A percentile compares a stretch with the other conserved stretches of the same genome.
phyloP scores from a whole-genome alignment of 2,113 vertebrate genomes.

The Lophura nycthemera region DNA sequence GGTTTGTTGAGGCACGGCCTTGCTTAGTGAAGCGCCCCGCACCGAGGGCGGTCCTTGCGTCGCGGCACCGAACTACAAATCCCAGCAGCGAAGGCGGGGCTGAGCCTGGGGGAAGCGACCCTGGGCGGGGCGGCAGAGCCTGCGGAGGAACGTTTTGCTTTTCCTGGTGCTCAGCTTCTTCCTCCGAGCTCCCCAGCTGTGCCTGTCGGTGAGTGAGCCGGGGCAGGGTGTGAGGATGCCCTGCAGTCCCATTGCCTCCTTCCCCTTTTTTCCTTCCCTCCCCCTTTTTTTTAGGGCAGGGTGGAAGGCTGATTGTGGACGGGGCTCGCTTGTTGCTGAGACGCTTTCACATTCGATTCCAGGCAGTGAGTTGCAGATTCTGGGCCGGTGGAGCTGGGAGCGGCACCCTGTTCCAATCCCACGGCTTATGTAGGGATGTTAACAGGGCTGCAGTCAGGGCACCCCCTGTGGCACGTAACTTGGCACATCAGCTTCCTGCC shows the following conservation, averaged over 20 bases:
- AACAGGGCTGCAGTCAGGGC: not conserved
- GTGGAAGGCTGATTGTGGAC: no score
- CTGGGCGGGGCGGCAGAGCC: not conserved
- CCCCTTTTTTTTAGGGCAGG: no score
- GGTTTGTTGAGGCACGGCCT: not conserved
- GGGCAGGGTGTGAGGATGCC: not conserved
- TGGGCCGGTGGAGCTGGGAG: not conserved
- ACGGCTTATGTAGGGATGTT: not conserved
- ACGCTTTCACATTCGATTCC: not conserved
- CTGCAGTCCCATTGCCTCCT: no score
- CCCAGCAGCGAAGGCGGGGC: not conserved
- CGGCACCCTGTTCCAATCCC: no score
- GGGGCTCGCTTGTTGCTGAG: no score
- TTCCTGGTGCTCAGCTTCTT: not conserved
- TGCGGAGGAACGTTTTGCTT: not conserved
- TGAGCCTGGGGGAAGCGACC: not conserved
- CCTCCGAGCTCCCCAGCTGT: not conserved
- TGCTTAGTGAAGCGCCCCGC: no score
- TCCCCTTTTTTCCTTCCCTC: no score
- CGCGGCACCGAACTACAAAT: not conserved
- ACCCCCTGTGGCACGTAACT: no score
- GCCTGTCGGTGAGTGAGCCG: not conserved
- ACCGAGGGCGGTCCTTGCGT: not conserved
- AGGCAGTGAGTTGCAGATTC: no score
- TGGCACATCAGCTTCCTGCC: no score